These are phyloP conservation scores for Ptychadena robeensis DNA, from an alignment of 2,797 vertebrate species.

Conservation along the genomic window DNA sequence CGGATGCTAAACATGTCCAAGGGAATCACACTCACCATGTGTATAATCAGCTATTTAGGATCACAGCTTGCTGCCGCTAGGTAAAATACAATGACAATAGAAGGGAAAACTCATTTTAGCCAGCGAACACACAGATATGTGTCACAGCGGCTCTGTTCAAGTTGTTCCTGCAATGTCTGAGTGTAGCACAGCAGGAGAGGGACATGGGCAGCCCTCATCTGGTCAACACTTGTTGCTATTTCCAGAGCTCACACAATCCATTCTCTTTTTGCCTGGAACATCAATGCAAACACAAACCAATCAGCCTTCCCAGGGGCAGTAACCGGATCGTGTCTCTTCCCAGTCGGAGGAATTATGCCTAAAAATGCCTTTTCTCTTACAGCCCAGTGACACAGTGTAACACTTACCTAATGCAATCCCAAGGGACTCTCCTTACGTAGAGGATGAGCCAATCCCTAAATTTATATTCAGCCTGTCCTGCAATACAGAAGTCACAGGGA, in stretches of 20 bases:
- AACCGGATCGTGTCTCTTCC: conserved; percentile 58
- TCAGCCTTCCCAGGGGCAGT: conserved; percentile 53
- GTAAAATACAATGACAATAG: conserved; percentile 24
- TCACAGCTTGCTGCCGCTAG: conserved; percentile 13
- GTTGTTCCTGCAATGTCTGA: conserved; percentile 23
- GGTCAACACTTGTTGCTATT: conserved; percentile 61
- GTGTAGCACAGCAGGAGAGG: conserved; percentile 9
- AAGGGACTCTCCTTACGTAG: neutral
- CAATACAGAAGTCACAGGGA: neutral
- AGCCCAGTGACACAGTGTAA: neutral
- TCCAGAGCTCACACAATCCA: neutral
- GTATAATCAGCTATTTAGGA: conserved; percentile 13
- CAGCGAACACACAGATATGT: conserved; percentile 1
- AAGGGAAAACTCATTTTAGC: neutral
- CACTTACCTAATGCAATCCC: conserved; percentile 8
- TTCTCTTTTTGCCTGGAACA: neutral
- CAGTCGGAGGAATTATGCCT: conserved; percentile 51
- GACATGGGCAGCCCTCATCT: conserved; percentile 25
- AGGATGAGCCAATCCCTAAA: neutral
- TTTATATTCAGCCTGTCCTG: neutral
- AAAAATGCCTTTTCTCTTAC: conserved; percentile 39
- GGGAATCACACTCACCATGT: conserved; percentile 38
- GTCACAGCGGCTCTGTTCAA: conserved; percentile 17
- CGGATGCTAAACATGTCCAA: conserved; percentile 30
- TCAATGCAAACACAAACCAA: conserved; percentile 41